Evolutionary conservation across 1,140 invertebrate genomes (phyloP).

Genomic region (Yoshiicerus persimilis): DNA sequence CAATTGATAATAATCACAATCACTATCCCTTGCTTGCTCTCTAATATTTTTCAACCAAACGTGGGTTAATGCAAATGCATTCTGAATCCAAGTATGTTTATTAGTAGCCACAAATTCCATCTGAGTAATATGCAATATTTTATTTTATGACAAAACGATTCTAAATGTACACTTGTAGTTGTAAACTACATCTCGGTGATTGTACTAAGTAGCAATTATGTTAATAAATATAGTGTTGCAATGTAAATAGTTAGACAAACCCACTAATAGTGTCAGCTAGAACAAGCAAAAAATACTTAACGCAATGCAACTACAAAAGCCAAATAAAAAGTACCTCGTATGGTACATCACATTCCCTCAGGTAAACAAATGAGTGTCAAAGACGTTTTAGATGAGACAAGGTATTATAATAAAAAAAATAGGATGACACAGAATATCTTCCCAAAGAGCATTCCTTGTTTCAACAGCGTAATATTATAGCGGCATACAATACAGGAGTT

Average conservation of each 20-base stretch:
- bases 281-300: background rate
- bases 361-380: conserved; percentile 14
- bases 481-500: background rate
- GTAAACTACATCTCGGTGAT: background rate
- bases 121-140: background rate
- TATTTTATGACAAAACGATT: background rate
- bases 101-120: background rate
- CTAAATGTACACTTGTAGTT: background rate
- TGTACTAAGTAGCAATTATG: background rate
- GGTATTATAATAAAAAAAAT: background rate
- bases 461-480: background rate
- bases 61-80: too few relatives aligned
- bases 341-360: background rate
- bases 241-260: background rate
- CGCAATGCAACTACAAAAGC: background rate
- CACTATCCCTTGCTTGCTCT: too few relatives aligned
- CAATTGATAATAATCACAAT: background rate
- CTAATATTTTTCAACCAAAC: background rate
- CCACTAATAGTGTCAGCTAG: background rate
- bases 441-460: background rate
- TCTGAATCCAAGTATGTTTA: background rate
- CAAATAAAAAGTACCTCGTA: background rate
- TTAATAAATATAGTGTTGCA: background rate
- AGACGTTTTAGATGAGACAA: background rate
- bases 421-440: conserved; percentile 6